Evolutionary conservation across 2,113 vertebrate genomes (phyloP).

Genomic region (Cochlearius cochlearius): DNA sequence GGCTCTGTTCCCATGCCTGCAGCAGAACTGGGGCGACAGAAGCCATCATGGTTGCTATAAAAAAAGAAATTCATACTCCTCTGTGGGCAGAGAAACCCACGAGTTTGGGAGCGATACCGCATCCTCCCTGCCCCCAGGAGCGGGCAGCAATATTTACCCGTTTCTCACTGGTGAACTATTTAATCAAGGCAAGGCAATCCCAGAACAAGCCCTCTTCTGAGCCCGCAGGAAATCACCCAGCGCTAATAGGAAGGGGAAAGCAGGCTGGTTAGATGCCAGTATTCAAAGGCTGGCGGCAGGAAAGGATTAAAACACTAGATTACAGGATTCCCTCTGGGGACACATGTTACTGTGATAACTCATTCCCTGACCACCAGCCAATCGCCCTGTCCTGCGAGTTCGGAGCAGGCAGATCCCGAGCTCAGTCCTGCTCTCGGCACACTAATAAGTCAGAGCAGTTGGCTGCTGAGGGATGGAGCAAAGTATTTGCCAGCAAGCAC

Average conservation of each 20-base stretch:
- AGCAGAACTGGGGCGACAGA: neutral
- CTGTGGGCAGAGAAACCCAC: neutral
- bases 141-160: neutral
- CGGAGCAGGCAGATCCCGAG: neutral
- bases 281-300: neutral
- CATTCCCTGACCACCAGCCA: neutral
- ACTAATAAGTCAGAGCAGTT: neutral
- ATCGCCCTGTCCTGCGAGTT: neutral
- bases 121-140: neutral
- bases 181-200: neutral
- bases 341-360: neutral
- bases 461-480: neutral
- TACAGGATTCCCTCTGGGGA: constrained; percentile 33
- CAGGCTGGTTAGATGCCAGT: neutral
- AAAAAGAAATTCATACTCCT: neutral
- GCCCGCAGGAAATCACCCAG: neutral
- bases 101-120: neutral
- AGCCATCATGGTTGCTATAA: neutral
- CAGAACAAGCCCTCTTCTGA: neutral
- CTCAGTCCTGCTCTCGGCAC: neutral
- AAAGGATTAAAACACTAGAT: constrained; percentile 21
- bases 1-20: neutral
- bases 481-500: neutral
- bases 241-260: neutral
- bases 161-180: neutral